A percentile compares a stretch with the other conserved stretches of the same genome.
Evolutionary conservation across 2,797 vertebrate species (phyloP).

Genomic region (Rallus crepitans): DNA sequence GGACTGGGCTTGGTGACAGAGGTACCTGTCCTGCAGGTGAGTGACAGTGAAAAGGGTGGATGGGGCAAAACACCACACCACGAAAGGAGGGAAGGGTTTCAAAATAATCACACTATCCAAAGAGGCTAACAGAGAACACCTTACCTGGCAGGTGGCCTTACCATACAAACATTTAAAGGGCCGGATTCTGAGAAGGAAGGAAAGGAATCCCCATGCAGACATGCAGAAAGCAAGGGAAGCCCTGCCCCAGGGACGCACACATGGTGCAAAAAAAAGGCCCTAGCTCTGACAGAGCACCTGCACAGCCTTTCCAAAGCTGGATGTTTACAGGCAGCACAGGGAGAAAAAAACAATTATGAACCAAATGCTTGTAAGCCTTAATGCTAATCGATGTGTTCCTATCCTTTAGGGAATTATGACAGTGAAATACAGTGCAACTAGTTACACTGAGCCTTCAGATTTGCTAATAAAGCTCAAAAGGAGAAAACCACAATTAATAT

Average conservation of each 20-base stretch:
- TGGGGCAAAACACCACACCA: neutral
- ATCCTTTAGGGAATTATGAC: neutral
- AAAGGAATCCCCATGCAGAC: neutral
- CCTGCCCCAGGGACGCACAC: rapidly evolving
- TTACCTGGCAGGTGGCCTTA: neutral
- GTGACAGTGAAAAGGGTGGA: neutral
- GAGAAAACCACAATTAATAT: neutral
- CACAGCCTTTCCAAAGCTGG: neutral
- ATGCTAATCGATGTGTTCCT: neutral
- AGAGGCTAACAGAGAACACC: neutral
- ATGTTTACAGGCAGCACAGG: neutral
- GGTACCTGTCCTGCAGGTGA: neutral
- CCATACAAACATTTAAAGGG: neutral
- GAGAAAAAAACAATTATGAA: neutral
- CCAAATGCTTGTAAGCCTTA: neutral
- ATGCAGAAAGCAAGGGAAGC: neutral
- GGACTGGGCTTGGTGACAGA: neutral
- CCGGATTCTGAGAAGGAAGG: neutral
- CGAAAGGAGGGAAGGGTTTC: neutral
- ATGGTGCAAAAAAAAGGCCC: neutral
- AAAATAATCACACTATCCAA: neutral
- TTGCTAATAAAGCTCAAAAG: neutral
- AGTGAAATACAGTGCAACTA: neutral
- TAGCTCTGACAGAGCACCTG: neutral
- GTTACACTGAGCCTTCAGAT: neutral